Conservation (phyloP, 2,797 vertebrate species). For the Huso huso region DNA sequence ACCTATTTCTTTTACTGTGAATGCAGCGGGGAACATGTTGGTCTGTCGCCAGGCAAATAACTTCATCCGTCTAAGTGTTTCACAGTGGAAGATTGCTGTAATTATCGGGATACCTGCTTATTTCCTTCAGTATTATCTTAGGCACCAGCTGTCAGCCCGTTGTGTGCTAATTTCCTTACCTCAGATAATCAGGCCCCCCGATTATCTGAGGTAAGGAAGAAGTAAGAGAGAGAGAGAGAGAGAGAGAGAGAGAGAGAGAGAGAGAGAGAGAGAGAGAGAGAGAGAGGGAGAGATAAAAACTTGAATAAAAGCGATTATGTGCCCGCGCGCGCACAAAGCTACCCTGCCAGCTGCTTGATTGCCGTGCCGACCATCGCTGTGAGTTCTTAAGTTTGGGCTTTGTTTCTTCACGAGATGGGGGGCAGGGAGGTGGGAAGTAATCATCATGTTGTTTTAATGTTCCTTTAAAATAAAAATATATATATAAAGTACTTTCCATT, state of each 20-base stretch:
- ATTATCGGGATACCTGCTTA: slow-evolving; percentile 75
- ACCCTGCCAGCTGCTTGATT: slow-evolving; percentile 77
- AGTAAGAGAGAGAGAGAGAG: slow-evolving; percentile 23
- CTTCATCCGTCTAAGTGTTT: slow-evolving; percentile 80
- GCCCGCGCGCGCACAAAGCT: slow-evolving; percentile 73
- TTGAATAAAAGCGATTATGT: slow-evolving; percentile 80
- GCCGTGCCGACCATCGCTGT: slow-evolving; percentile 59
- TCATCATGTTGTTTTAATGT: slow-evolving; percentile 34
- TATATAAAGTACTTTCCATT: slow-evolving; percentile 30
- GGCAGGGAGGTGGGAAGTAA: slow-evolving; percentile 51
- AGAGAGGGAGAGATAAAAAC: slow-evolving; percentile 31
- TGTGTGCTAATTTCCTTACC: slow-evolving; percentile 76
- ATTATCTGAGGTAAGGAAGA: too few species aligned
- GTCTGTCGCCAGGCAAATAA: slow-evolving; percentile 50
- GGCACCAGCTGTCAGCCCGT: slow-evolving; percentile 81
- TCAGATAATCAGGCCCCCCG: slow-evolving; percentile 77
- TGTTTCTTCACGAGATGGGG: slow-evolving; percentile 57
- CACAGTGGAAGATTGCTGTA: slow-evolving; percentile 91
- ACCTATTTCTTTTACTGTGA: slow-evolving; percentile 70
- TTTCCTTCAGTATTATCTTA: slow-evolving; percentile 98
- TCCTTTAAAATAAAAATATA: neutral
- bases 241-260: slow-evolving; percentile 36
- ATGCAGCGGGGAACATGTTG: slow-evolving; percentile 83
- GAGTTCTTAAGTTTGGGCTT: slow-evolving; percentile 70
- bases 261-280: slow-evolving; percentile 47